A percentile compares a stretch with the other conserved stretches of the same genome.
Evolutionary conservation across 2,113 vertebrate species (phyloP).

Genomic region (Urocolius indicus): DNA sequence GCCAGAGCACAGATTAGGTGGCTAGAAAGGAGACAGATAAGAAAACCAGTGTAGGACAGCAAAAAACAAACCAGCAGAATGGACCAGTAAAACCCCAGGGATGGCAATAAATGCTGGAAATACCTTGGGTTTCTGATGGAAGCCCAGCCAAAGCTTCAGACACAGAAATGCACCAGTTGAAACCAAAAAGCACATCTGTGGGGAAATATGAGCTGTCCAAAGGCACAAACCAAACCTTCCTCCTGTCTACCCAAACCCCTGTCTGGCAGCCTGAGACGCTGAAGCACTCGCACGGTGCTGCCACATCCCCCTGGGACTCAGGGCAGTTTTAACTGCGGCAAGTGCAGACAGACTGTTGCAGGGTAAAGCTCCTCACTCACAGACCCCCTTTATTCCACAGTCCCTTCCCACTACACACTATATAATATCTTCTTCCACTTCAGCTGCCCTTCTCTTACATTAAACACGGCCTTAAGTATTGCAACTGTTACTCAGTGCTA

Average conservation of each 20-base stretch:
- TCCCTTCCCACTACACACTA: background rate
- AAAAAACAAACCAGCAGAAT: background rate
- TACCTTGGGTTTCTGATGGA: background rate
- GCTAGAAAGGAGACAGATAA: background rate
- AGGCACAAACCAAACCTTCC: background rate
- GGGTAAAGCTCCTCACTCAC: background rate
- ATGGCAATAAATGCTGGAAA: background rate
- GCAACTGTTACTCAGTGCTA: accelerated
- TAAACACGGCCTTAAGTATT: background rate
- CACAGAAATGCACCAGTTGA: background rate
- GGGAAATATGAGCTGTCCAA: background rate
- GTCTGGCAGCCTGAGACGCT: background rate
- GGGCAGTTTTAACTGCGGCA: accelerated
- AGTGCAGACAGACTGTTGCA: background rate
- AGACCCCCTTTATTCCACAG: accelerated
- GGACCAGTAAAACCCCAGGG: background rate
- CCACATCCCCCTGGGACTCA: background rate
- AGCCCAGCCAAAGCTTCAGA: background rate
- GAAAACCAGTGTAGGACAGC: background rate
- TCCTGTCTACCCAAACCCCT: background rate
- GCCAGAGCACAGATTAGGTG: background rate
- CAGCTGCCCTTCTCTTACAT: background rate
- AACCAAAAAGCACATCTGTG: background rate
- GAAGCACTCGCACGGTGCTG: background rate
- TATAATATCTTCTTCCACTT: background rate